Conservation (phyloP, 2,888 invertebrate genomes). For the Listrodromus nycthemerus region DNA sequence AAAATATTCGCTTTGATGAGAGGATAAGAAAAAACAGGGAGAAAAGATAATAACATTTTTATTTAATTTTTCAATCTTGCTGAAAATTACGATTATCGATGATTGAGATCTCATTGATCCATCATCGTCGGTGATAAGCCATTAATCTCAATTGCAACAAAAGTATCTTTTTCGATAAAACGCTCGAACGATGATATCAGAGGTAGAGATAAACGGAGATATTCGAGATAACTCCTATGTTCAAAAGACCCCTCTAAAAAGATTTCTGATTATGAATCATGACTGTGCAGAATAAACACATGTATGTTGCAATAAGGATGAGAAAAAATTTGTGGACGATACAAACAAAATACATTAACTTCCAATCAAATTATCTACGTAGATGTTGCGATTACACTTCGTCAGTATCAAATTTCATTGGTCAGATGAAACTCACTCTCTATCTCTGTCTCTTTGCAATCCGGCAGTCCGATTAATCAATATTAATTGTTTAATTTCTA, state of each 20-base stretch:
- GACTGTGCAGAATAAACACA: not conserved
- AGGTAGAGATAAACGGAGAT: not conserved
- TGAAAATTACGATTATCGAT: not conserved
- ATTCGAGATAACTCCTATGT: not conserved
- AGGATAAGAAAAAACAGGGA: not conserved
- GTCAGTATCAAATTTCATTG: too few relatives aligned
- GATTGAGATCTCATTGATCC: not conserved
- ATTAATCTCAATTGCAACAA: not conserved
- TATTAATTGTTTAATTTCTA: slow-evolving; percentile 64
- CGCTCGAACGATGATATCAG: not conserved
- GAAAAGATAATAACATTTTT: not conserved
- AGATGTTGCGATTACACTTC: too few relatives aligned
- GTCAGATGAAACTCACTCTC: not conserved
- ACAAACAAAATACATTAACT: not conserved
- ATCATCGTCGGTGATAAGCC: not conserved
- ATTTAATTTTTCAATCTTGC: not conserved
- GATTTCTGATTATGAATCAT: not conserved
- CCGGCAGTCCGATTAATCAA: slow-evolving; percentile 3
- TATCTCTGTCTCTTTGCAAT: too few relatives aligned
- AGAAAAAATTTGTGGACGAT: not conserved
- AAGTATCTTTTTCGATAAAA: not conserved
- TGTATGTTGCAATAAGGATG: not conserved
- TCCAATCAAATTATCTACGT: too few relatives aligned
- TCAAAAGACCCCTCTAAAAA: not conserved
- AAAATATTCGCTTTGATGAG: too few relatives aligned